Percentiles rank a stretch among this genome's conserved stretches.
Conservation (phyloP, 2,888 invertebrate species). For the Maniola hyperantus region DNA sequence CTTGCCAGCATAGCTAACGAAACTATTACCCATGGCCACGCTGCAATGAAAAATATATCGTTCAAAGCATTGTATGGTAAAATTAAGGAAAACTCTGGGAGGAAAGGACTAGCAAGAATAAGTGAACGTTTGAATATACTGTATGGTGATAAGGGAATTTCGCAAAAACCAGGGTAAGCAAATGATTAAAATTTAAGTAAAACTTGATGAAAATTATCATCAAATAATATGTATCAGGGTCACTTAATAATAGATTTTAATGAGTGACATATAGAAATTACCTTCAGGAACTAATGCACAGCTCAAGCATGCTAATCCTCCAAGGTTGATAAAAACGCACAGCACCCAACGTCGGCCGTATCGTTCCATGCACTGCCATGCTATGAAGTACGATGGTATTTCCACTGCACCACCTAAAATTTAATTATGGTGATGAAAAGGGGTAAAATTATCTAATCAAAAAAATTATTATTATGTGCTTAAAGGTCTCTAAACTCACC, state of each 20-base stretch:
- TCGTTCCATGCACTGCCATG: slow-evolving; percentile 86
- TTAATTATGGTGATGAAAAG: neutral
- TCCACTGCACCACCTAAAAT: slow-evolving; percentile 84
- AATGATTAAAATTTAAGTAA: no score
- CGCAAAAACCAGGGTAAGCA: no score
- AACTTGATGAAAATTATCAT: no score
- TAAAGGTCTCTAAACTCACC: slow-evolving; percentile 68
- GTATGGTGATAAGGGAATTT: no score
- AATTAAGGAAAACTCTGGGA: neutral
- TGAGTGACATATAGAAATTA: slow-evolving; percentile 45
- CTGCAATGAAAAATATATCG: slow-evolving; percentile 54
- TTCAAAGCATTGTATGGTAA: neutral
- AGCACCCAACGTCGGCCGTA: slow-evolving; percentile 86
- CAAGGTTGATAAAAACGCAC: slow-evolving; percentile 84
- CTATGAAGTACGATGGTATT: slow-evolving; percentile 85
- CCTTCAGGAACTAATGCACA: slow-evolving; percentile 86
- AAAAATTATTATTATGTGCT: neutral
- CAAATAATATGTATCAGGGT: no score
- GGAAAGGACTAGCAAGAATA: no score
- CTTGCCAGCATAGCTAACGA: slow-evolving; percentile 85
- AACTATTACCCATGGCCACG: slow-evolving; percentile 84
- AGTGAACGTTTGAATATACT: no score
- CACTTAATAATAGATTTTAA: no score
- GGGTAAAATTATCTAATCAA: neutral
- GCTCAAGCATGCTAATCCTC: slow-evolving; percentile 85